A percentile compares a stretch with the other conserved stretches of the same genome.
These are phyloP conservation scores for Phyllopteryx taeniolatus DNA, from an alignment of 2,113 vertebrate species.

Conservation along the genomic window DNA sequence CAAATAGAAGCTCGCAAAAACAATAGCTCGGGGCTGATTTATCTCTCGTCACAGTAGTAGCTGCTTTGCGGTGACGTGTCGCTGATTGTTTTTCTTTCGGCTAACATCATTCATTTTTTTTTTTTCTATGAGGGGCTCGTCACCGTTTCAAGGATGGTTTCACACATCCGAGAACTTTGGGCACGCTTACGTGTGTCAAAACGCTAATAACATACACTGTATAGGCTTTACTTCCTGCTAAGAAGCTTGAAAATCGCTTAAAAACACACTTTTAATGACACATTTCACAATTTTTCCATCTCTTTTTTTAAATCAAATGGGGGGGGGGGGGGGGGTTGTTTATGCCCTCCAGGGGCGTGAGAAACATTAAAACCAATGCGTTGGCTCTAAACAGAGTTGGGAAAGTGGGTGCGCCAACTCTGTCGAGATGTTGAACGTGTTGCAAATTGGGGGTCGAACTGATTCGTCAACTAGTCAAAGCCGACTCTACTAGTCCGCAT, in stretches of 20 bases:
- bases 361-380: too few species aligned
- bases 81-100: neutral
- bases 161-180: conserved; percentile 1
- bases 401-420: too few species aligned
- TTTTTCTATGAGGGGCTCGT: conserved; percentile 2
- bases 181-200: neutral
- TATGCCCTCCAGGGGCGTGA: too few species aligned
- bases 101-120: conserved; percentile 5
- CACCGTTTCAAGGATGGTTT: conserved; percentile 9
- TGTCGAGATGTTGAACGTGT: neutral
- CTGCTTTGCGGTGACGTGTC: conserved; percentile 31
- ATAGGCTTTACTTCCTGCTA: neutral
- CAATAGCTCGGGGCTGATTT: conserved; percentile 63
- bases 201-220: conserved; percentile 1
- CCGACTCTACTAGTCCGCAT: too few species aligned
- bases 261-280: neutral
- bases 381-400: too few species aligned
- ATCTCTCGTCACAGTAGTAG: conserved; percentile 48
- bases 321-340: too few species aligned
- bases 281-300: too few species aligned
- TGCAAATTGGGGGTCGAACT: neutral
- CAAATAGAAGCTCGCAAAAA: conserved; percentile 67
- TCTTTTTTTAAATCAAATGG: too few species aligned
- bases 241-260: neutral
- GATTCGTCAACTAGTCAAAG: too few species aligned